Conservation (phyloP, 2,888 invertebrate genomes). For the Acronicta leporina region DNA sequence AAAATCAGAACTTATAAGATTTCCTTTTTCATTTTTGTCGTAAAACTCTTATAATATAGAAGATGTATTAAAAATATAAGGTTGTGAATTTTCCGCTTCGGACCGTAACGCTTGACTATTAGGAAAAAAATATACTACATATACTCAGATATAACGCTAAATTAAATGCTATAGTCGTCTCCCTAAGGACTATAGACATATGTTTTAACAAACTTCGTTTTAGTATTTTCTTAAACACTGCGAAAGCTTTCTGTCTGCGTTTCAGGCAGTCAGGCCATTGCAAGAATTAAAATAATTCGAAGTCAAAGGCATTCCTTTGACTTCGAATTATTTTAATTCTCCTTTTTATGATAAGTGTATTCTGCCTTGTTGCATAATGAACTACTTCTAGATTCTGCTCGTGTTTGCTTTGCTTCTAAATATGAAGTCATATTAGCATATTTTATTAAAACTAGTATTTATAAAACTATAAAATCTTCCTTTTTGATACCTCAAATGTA, state of each 20-base stretch:
- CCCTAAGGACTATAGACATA: conserved; percentile 1
- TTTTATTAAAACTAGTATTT: too few relatives aligned
- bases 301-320: conserved; percentile 17
- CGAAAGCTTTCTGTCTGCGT: conserved; percentile 1
- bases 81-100: too few relatives aligned
- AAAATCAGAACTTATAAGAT: too few relatives aligned
- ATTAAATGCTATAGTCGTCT: background rate
- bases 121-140: conserved; percentile 1
- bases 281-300: conserved; percentile 10
- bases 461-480: too few relatives aligned
- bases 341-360: conserved; percentile 15
- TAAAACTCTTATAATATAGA: too few relatives aligned
- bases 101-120: too few relatives aligned
- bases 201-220: background rate
- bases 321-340: conserved; percentile 12
- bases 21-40: background rate
- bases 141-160: background rate
- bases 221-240: conserved; percentile 9
- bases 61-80: too few relatives aligned
- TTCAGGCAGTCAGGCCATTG: conserved; percentile 22
- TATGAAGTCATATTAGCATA: too few relatives aligned
- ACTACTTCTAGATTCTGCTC: conserved; percentile 7
- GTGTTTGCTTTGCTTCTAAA: background rate
- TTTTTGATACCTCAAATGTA: too few relatives aligned
- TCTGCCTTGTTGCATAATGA: background rate